phyloP scores from a whole-genome alignment of 2,113 vertebrate species.

The Pelecanoides urinatrix region DNA sequence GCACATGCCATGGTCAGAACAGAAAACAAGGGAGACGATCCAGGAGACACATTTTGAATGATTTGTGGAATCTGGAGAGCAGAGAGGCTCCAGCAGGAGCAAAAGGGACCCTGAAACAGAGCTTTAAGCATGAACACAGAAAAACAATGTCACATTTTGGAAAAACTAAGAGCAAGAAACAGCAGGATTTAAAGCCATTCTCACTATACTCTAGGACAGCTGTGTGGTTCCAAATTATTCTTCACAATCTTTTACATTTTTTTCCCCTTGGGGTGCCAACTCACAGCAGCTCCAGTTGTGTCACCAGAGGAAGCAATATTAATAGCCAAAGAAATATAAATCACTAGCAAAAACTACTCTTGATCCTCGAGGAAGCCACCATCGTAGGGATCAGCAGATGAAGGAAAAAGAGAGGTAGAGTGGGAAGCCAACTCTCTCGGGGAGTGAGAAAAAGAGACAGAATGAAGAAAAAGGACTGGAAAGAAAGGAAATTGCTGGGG shows the following conservation, averaged over 20 bases:
- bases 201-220: neutral
- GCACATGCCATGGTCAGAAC: neutral
- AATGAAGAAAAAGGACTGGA: neutral
- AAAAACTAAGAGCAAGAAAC: neutral
- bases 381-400: neutral
- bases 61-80: neutral
- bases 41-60: neutral
- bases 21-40: neutral
- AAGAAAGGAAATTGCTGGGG: conserved; percentile 41
- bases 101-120: neutral
- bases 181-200: neutral
- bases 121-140: neutral
- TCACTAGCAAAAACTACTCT: neutral
- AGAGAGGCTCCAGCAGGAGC: neutral
- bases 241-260: neutral
- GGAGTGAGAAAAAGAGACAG: neutral
- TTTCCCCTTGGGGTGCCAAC: neutral
- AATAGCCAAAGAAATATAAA: conserved; percentile 3
- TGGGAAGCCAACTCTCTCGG: neutral
- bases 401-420: neutral
- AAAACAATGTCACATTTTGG: neutral
- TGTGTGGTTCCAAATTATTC: neutral
- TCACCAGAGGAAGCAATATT: neutral
- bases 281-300: neutral
- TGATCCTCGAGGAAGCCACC: neutral